Evolutionary conservation across 1,140 invertebrate species (phyloP), one percentile per base, ranked within the genome.

Genomic region (Condylostylus longicornis): DNA sequence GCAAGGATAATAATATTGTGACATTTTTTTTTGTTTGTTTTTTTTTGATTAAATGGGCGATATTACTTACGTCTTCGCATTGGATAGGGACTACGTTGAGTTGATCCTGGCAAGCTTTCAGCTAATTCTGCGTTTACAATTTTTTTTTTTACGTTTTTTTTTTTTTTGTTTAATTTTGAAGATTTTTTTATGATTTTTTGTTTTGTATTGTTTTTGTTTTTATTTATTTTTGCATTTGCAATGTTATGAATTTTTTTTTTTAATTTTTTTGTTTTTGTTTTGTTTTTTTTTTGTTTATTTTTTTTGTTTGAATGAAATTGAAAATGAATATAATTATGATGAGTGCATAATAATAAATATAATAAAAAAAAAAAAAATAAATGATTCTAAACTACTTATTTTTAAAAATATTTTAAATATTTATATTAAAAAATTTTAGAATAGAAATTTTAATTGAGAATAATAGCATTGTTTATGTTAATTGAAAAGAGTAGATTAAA

Each of bases 61-160:
- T n/a, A 28, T 30, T 58, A 78, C 77, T 82, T 72, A 86, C 82
- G 72, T 72, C 80, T 72, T 62, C 81, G 68, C 42, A 74, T 69
- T 52, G 75, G 77, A 64, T 85, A 82, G 40, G 81, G 81, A 62
- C 80, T 83, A 51, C 82, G 75, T 65, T 80, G 78, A 61, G 75
- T 81, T 46, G 79, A 78, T 53, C 77, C 70, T 37, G 81, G 81
- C 58, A 85, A 66, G 63, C 79, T 83, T 66, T 86, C 81, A 44
- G 79, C 81, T 58, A 83, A 82, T 72, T 86, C 81, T 84, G 52
- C 27, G 14, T 20, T 19, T 14, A 51, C 54, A 42, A 48, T 49
- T 33, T 38, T 51, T 40, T 38, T 44, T 38, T n/a, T 6, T 17
- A 10, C 6, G 40, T 33, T 14, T 3, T 35, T 33, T 13, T 30